Conservation (phyloP, 1,140 invertebrate species). For the Saccostrea cuccullata region DNA sequence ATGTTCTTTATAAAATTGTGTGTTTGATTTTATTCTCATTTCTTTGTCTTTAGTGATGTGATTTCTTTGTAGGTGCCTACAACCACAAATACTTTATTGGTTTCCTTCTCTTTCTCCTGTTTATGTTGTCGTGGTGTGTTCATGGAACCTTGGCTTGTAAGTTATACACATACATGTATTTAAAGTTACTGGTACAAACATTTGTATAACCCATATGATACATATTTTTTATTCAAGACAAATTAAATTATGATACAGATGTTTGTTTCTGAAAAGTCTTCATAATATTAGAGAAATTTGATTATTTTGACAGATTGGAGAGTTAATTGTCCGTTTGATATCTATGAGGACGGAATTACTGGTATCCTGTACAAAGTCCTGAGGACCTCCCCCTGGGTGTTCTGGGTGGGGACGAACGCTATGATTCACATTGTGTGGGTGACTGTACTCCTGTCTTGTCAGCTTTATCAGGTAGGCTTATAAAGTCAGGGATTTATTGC, state of each 20-base stretch:
- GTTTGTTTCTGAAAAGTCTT: too few species aligned
- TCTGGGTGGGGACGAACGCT: slow-evolving; percentile 91
- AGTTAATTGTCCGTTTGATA: slow-evolving; percentile 79
- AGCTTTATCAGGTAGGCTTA: slow-evolving; percentile 92
- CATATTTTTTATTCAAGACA: too few species aligned
- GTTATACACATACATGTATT: slow-evolving; percentile 54
- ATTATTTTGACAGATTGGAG: slow-evolving; percentile 81
- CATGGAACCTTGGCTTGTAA: slow-evolving; percentile 86
- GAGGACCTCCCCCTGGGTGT: slow-evolving; percentile 92
- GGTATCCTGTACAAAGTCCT: slow-evolving; percentile 82
- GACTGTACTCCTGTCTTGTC: slow-evolving; percentile 89
- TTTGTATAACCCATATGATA: too few species aligned
- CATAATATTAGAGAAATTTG: not conserved
- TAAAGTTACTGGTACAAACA: not conserved
- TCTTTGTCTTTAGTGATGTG: not conserved
- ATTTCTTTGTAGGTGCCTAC: slow-evolving; percentile 83
- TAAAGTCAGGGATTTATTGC: too few species aligned
- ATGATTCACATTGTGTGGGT: slow-evolving; percentile 94
- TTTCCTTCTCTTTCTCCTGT: slow-evolving; percentile 89
- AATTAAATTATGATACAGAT: too few species aligned
- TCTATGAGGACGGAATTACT: slow-evolving; percentile 75
- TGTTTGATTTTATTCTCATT: too few species aligned
- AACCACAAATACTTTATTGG: slow-evolving; percentile 96
- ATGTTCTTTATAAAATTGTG: too few species aligned
- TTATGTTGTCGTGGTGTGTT: slow-evolving; percentile 90